These are phyloP conservation scores for Drosophila neotestacea DNA, from an alignment of 2,888 invertebrate genomes.

Conservation along the genomic window DNA sequence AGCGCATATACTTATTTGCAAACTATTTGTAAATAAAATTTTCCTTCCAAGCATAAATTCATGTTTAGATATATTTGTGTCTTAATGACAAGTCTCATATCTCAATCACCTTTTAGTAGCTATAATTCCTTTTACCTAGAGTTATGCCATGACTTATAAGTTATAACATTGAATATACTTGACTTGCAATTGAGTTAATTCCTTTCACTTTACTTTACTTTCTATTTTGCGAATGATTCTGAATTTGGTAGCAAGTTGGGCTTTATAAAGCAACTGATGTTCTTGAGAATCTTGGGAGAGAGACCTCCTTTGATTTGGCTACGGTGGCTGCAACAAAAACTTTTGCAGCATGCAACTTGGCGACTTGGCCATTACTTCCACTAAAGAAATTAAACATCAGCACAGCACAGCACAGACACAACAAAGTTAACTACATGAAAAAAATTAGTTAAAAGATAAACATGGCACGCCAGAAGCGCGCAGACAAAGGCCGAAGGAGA, in stretches of 20 bases:
- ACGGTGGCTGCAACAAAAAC: slow-evolving; percentile 46
- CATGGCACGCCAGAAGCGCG: slow-evolving; percentile 74
- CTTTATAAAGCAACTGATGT: slow-evolving; percentile 30
- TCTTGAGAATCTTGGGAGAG: slow-evolving; percentile 40
- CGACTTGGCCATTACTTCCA: slow-evolving; percentile 77
- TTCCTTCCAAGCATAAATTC: background rate
- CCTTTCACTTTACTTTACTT: slow-evolving; percentile 30
- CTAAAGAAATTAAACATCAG: slow-evolving; percentile 75
- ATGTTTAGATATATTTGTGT: background rate
- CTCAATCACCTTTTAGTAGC: background rate
- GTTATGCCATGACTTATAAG: background rate
- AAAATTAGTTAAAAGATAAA: slow-evolving; percentile 82
- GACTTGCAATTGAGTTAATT: slow-evolving; percentile 43
- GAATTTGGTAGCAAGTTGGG: slow-evolving; percentile 43
- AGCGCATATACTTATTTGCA: no score
- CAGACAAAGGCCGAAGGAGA: slow-evolving; percentile 63
- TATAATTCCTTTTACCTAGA: background rate
- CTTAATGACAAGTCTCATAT: background rate
- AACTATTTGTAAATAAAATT: no score
- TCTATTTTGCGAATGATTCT: slow-evolving; percentile 49
- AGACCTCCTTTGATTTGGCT: slow-evolving; percentile 18
- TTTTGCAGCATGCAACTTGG: slow-evolving; percentile 73
- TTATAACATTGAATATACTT: slow-evolving; percentile 4
- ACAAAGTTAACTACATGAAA: slow-evolving; percentile 75
- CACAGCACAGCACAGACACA: slow-evolving; percentile 43